phyloP scores from a whole-genome alignment of 2,888 invertebrate genomes.

The Chaetogeoica ovagalla region DNA sequence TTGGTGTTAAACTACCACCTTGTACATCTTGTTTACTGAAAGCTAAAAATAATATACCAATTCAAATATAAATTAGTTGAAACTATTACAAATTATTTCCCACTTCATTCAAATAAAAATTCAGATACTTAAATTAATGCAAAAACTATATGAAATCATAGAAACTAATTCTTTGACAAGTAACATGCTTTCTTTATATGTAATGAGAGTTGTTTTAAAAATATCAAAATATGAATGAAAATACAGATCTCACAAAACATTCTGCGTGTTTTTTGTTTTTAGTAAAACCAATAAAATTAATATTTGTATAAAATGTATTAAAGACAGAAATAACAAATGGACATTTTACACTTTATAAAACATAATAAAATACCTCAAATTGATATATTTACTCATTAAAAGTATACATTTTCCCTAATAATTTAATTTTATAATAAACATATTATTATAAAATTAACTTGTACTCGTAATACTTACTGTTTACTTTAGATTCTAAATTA shows the following conservation, averaged over 20 bases:
- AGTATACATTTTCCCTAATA: not conserved
- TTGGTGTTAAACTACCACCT: conserved; percentile 24
- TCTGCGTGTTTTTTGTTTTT: no score
- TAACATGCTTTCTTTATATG: no score
- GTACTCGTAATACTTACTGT: conserved; percentile 12
- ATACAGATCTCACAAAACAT: not conserved
- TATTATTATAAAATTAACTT: not conserved
- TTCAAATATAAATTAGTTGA: not conserved
- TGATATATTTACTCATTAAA: no score
- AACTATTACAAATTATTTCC: not conserved
- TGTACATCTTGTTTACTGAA: conserved; percentile 44
- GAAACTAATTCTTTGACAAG: no score
- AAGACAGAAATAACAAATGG: no score
- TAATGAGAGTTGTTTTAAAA: not conserved
- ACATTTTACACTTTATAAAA: no score
- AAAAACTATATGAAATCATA: no score
- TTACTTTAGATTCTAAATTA: conserved; percentile 37
- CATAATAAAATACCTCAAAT: no score
- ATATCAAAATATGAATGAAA: not conserved
- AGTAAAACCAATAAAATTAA: not conserved
- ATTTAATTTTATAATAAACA: not conserved
- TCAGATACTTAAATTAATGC: not conserved
- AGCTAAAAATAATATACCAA: conserved; percentile 22
- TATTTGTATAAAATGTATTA: no score
- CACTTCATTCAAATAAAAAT: not conserved